phyloP scores from a whole-genome alignment of 2,113 vertebrate genomes.

The Carassius auratus region DNA sequence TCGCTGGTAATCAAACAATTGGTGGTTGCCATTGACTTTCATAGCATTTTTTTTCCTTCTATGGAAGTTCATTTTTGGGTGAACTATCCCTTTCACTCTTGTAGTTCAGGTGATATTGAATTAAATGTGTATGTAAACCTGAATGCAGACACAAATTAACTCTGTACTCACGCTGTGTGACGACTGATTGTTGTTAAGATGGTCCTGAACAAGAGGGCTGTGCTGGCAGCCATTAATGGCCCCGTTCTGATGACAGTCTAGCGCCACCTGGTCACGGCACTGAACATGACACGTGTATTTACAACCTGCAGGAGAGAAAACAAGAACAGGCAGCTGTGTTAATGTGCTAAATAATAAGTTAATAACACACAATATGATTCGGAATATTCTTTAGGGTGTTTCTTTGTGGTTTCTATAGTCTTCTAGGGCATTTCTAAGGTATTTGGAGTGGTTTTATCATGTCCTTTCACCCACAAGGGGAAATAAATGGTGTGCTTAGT shows the following conservation, averaged over 20 bases:
- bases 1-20: too few species aligned
- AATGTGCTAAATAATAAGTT: neutral
- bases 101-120: neutral
- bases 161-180: slow-evolving; percentile 66
- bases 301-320: slow-evolving; percentile 68
- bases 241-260: slow-evolving; percentile 74
- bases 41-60: too few species aligned
- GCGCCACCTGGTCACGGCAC: slow-evolving; percentile 70
- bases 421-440: neutral
- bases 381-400: neutral
- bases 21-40: too few species aligned
- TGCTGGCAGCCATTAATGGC: slow-evolving; percentile 21
- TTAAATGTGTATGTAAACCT: neutral
- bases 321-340: neutral
- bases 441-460: neutral
- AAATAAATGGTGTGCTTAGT: neutral
- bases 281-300: slow-evolving; percentile 77
- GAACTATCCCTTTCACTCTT: neutral
- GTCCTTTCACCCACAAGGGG: neutral
- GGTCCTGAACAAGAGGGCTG: slow-evolving; percentile 65
- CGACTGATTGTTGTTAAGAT: slow-evolving; percentile 73
- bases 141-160: neutral
- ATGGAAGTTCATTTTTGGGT: too few species aligned
- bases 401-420: neutral
- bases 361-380: neutral